Percentiles rank a stretch among this genome's conserved stretches.
phyloP scores from a whole-genome alignment of 2,888 invertebrate genomes.

The Harpagoxenus sublaevis region DNA sequence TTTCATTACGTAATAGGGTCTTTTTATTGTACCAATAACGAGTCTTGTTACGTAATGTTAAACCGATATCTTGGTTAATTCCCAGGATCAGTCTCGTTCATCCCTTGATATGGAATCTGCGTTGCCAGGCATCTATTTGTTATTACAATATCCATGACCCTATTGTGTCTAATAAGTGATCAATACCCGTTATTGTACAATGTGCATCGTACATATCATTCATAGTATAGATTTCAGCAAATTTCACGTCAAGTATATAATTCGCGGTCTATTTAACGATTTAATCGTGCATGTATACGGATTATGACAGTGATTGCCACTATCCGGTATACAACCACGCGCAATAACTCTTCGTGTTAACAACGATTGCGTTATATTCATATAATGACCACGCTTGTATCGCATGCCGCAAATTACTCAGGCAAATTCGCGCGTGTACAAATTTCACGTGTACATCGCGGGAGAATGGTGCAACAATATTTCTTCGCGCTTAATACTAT shows the following conservation, averaged over 20 bases:
- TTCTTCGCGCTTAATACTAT: neutral
- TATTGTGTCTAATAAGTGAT: constrained; percentile 1
- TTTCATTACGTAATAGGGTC: constrained; percentile 15
- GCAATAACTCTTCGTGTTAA: constrained; percentile 18
- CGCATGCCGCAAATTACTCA: constrained; percentile 17
- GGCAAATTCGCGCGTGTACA: neutral
- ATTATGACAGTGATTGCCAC: constrained; percentile 28
- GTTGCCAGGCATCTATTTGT: neutral
- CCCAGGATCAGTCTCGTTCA: neutral
- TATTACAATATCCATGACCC: neutral
- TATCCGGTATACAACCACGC: constrained; percentile 9
- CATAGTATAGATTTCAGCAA: constrained; percentile 14
- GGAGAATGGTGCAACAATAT: neutral
- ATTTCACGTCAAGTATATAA: constrained; percentile 10
- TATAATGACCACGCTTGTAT: constrained; percentile 8
- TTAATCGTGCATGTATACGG: constrained; percentile 6
- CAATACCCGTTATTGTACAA: neutral
- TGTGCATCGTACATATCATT: neutral
- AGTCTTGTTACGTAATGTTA: neutral
- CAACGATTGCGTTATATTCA: constrained; percentile 18
- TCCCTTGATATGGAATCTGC: neutral
- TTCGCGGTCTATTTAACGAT: constrained; percentile 34
- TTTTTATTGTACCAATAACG: neutral
- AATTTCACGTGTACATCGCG: neutral
- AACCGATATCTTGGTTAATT: neutral